Base-by-base conservation (phyloP, 2,888 invertebrate species). In the Hoplodrina ambigua region DNA sequence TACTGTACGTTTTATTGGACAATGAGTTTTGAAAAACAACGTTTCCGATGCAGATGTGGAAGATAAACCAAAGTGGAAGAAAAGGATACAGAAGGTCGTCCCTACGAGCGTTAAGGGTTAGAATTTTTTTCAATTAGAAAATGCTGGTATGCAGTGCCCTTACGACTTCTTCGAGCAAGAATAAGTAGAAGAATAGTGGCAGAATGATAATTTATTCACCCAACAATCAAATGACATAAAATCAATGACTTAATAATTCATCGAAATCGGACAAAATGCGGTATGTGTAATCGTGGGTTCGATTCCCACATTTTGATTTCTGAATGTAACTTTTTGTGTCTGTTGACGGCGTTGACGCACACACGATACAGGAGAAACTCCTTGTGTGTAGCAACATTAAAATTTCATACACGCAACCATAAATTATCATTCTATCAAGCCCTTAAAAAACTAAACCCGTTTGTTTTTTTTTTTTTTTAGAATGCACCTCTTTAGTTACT, bases 1-100 rank as follows among this genome's bases (percentile, higher is more conserved):
- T 75, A 58, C 30, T 58, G 46, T 74, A 53, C 33, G 17, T 56
- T 44, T 41, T 62, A 64, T 63, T 53, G 50, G 41, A 78, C 57
- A 78, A 59, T 62, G 52, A 74, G 67, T 77, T 72, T 72, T 76
- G 72, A 72, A 77, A 61, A 77, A 52, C 72, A 69, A 59, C 68
- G 68, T 69, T 76, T 67, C 57, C 70, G 63, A 67, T 67, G 49
- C 77, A 77, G 77, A 77, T 77, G 54, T 74, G 44, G 80, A 77
- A 69, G 77, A 79, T 69, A 73, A 71, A 68, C 64, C 69, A 78
- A 75, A 76, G 70, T 69, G 67, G 78, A 78, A 81, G 78, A 81
- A 69, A 75, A 54, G 69, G 49, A 72, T 70, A 79, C 79, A 25
- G 69, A 68, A 78, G 70, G 68, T 61, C 53, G 80, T 61, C 53